These are phyloP conservation scores for Phaenicophaeus curvirostris DNA, from an alignment of 2,797 vertebrate genomes.

Conservation along the genomic window DNA sequence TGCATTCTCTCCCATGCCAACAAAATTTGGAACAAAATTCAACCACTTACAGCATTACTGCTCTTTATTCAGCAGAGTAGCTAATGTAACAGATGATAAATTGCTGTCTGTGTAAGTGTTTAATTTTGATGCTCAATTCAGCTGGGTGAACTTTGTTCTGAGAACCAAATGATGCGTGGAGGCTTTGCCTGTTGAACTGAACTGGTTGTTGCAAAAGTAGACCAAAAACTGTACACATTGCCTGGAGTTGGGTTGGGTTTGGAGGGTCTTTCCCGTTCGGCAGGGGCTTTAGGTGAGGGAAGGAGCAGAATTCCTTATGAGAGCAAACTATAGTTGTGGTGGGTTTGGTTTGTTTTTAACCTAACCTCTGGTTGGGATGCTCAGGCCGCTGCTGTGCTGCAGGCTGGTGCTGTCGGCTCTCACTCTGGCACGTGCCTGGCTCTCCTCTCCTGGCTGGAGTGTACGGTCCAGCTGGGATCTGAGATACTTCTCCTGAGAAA, in stretches of 20 bases:
- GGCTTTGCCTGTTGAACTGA: neutral
- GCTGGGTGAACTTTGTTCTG: neutral
- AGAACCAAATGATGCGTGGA: neutral
- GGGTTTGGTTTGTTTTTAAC: neutral
- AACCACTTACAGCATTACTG: neutral
- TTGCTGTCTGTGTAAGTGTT: neutral
- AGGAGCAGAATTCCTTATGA: neutral
- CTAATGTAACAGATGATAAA: neutral
- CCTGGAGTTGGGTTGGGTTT: neutral
- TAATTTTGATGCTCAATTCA: neutral
- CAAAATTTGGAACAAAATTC: slow-evolving; percentile 1
- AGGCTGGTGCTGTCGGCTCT: neutral
- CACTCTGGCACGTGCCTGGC: no score
- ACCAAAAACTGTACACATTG: accelerated
- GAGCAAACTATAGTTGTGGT: accelerated
- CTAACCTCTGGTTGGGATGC: neutral
- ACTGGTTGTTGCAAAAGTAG: neutral
- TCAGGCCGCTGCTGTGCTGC: accelerated
- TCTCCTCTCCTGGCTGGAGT: neutral
- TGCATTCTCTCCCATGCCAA: neutral
- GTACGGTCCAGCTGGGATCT: neutral
- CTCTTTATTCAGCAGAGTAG: neutral
- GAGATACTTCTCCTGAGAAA: neutral
- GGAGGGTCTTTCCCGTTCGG: neutral
- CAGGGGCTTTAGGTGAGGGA: neutral